phyloP scores from a whole-genome alignment of 2,888 invertebrate genomes.

The Brenthis ino region DNA sequence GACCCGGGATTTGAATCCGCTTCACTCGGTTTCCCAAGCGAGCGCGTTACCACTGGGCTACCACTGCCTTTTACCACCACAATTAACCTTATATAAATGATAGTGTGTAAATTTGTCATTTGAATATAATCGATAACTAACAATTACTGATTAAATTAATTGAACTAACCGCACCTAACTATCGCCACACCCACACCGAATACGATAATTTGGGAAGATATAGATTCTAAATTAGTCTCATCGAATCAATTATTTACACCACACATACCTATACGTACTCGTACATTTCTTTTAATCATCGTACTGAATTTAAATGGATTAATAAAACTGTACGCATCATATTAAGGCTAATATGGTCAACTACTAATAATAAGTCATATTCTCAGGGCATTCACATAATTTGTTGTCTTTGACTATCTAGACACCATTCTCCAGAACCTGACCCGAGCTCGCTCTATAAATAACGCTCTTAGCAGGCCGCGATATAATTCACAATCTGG shows the following conservation, averaged over 20 bases:
- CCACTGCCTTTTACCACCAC: not conserved
- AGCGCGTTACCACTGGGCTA: too few species aligned
- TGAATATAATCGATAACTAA: constrained; percentile 33
- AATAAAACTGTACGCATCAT: not conserved
- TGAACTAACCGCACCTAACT: constrained; percentile 34
- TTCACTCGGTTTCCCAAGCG: too few species aligned
- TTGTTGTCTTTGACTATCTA: constrained; percentile 33
- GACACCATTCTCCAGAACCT: constrained; percentile 42
- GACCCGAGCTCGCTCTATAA: constrained; percentile 61
- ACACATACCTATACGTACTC: not conserved
- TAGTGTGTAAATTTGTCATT: constrained; percentile 29
- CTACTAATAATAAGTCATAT: constrained; percentile 29
- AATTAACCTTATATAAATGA: constrained; percentile 34
- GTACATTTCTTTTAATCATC: not conserved
- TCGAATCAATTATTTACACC: constrained; percentile 5
- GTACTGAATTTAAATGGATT: not conserved
- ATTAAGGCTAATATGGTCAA: constrained; percentile 17
- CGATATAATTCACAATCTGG: constrained; percentile 72
- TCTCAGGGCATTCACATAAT: constrained; percentile 32
- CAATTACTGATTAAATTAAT: constrained; percentile 33
- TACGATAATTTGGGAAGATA: constrained; percentile 30
- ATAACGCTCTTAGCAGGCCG: constrained; percentile 71
- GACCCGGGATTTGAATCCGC: too few species aligned
- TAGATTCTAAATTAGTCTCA: constrained; percentile 8
- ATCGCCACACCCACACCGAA: constrained; percentile 30